A percentile compares a stretch with the other conserved stretches of the same genome.
These are phyloP conservation scores for Erebia palarica DNA, from an alignment of 2,888 invertebrate species.

Conservation along the genomic window DNA sequence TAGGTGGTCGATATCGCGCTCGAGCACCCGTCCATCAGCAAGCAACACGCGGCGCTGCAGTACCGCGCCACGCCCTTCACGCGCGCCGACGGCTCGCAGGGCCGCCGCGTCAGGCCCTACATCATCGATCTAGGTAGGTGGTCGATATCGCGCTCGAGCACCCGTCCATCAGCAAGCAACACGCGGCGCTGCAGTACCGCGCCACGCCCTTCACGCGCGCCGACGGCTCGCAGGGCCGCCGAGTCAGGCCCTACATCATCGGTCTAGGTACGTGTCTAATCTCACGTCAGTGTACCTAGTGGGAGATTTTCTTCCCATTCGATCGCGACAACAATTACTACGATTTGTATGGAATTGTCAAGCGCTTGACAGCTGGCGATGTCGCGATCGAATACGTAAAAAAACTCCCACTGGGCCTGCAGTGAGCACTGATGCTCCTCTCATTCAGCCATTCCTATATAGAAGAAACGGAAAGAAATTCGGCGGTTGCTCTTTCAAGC, in stretches of 20 bases:
- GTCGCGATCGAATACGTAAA: too few species aligned
- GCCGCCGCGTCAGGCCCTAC: conserved; percentile 94
- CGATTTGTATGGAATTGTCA: too few species aligned
- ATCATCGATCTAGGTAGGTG: conserved; percentile 96
- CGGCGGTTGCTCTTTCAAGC: too few species aligned
- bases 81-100: conserved; percentile 88
- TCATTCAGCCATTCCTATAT: too few species aligned
- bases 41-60: conserved; percentile 98
- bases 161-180: conserved; percentile 99
- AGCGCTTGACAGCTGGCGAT: too few species aligned
- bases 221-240: conserved; percentile 90
- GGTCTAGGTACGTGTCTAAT: too few species aligned
- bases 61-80: conserved; percentile 94
- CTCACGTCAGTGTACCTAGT: neutral
- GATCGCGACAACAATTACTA: too few species aligned
- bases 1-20: conserved; percentile 97
- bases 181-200: conserved; percentile 97
- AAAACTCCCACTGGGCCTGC: too few species aligned
- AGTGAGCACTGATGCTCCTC: too few species aligned
- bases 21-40: conserved; percentile 99
- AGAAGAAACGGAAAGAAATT: too few species aligned
- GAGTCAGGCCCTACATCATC: conserved; percentile 96
- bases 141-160: conserved; percentile 99
- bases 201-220: conserved; percentile 90
- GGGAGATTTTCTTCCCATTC: too few species aligned